These are phyloP conservation scores for Carposina sasakii DNA, from an alignment of 1,140 invertebrate genomes.

Conservation along the genomic window DNA sequence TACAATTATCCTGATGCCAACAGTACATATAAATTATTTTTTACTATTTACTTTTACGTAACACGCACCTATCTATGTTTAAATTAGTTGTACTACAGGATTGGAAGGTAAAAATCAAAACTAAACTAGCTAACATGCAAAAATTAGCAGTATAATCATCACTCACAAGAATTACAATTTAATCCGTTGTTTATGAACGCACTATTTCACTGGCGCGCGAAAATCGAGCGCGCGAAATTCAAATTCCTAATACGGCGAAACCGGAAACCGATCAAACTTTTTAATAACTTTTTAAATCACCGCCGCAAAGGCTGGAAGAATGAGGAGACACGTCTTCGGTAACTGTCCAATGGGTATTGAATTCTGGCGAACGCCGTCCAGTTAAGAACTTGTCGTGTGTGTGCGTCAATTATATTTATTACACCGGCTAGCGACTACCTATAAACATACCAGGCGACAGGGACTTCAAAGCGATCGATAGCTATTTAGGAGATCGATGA, in stretches of 20 bases:
- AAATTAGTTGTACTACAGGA: too few relatives aligned
- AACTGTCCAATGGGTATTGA: constrained; percentile 62
- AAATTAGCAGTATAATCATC: too few relatives aligned
- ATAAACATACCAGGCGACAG: constrained; percentile 56
- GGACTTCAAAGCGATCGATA: constrained; percentile 66
- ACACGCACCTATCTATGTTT: too few relatives aligned
- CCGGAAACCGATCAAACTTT: constrained; percentile 28
- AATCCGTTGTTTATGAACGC: constrained; percentile 31
- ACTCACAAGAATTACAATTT: constrained; percentile 34
- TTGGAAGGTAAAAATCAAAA: constrained; percentile 5
- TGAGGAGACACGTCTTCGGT: constrained; percentile 56
- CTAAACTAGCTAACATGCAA: too few relatives aligned
- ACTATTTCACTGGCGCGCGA: constrained; percentile 31
- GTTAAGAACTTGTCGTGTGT: constrained; percentile 51
- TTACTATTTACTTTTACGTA: too few relatives aligned
- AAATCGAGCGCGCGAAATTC: constrained; percentile 35
- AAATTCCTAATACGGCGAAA: constrained; percentile 30
- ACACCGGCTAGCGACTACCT: constrained; percentile 57
- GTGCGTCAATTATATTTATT: constrained; percentile 70
- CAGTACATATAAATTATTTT: too few relatives aligned
- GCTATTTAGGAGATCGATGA: constrained; percentile 54
- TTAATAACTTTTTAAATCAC: constrained; percentile 29
- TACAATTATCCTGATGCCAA: too few relatives aligned
- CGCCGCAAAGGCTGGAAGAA: constrained; percentile 43
- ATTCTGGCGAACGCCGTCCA: constrained; percentile 48